phyloP scores from a whole-genome alignment of 2,797 vertebrate species.

The Sebastiscus tertius region DNA sequence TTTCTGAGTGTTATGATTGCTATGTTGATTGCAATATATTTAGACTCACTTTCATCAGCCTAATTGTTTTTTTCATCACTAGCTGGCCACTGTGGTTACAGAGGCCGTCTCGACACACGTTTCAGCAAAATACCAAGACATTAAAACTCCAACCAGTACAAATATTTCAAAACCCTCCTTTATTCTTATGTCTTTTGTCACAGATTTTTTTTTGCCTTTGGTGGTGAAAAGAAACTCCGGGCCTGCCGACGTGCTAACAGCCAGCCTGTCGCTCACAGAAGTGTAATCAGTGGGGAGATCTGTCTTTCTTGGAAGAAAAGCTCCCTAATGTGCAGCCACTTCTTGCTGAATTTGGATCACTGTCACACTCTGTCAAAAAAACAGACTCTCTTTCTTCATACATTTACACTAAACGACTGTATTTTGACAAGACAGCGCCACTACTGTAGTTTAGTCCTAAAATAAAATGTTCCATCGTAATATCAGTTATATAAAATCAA shows the following conservation, averaged over 20 bases:
- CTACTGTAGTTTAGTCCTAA: background rate
- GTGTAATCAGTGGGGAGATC: slow-evolving; percentile 45
- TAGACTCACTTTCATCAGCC: too few species aligned
- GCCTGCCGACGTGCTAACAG: slow-evolving; percentile 6
- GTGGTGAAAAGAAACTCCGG: slow-evolving; percentile 18
- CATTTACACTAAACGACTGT: background rate
- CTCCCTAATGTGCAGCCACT: slow-evolving; percentile 41
- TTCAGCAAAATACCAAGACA: background rate
- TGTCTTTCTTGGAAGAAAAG: slow-evolving; percentile 46
- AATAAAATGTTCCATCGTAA: background rate
- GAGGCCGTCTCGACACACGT: background rate
- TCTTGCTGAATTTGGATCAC: slow-evolving; percentile 54
- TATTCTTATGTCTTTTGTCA: background rate
- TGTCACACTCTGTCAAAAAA: slow-evolving; percentile 50
- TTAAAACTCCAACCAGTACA: background rate
- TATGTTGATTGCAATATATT: too few species aligned
- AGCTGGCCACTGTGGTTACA: background rate
- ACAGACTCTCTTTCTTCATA: slow-evolving; percentile 3
- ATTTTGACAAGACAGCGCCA: background rate
- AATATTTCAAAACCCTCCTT: slow-evolving; percentile 3
- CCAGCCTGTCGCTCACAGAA: slow-evolving; percentile 47
- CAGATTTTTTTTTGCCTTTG: slow-evolving; percentile 4
- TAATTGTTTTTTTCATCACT: too few species aligned
- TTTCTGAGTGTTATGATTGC: too few species aligned
- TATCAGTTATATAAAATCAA: background rate